phyloP scores from a whole-genome alignment of 2,113 vertebrate genomes.

The Plecotus auritus region DNA sequence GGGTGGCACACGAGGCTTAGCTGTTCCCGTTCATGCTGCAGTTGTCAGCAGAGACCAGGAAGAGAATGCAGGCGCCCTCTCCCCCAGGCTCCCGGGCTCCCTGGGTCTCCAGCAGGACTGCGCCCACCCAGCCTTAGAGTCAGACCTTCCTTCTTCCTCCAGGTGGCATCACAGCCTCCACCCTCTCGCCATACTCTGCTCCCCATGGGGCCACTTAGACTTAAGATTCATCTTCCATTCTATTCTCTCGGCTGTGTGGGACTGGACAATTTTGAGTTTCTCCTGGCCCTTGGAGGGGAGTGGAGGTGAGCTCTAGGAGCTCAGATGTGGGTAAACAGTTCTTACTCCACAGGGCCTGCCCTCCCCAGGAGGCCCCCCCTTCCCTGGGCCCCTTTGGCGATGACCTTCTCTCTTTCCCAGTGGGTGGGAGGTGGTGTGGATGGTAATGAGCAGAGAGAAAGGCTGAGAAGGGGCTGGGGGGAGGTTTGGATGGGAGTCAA shows the following conservation, averaged over 20 bases:
- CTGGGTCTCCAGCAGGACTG: neutral
- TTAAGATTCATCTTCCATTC: neutral
- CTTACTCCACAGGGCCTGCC: neutral
- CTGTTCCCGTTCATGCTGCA: neutral
- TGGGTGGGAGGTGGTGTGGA: conserved; percentile 68
- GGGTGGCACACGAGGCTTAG: neutral
- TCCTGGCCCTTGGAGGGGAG: neutral
- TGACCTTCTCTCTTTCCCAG: conserved; percentile 64
- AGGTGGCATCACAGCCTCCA: neutral
- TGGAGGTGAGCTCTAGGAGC: conserved; percentile 41
- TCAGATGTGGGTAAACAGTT: neutral
- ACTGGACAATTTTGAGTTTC: conserved; percentile 4
- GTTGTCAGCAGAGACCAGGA: neutral
- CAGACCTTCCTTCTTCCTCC: neutral
- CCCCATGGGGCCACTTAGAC: neutral
- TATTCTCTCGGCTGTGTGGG: neutral
- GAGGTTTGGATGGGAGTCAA: conserved; percentile 70
- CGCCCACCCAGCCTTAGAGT: neutral
- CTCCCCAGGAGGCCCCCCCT: neutral
- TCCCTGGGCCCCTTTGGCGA: conserved; percentile 8
- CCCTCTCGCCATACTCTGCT: neutral
- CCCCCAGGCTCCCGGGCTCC: neutral
- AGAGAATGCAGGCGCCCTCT: neutral
- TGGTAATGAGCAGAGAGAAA: conserved; percentile 68
- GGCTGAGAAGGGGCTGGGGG: conserved; percentile 63